Base-by-base conservation (phyloP, 2,888 invertebrate genomes). In the Notodonta dromedarius region DNA sequence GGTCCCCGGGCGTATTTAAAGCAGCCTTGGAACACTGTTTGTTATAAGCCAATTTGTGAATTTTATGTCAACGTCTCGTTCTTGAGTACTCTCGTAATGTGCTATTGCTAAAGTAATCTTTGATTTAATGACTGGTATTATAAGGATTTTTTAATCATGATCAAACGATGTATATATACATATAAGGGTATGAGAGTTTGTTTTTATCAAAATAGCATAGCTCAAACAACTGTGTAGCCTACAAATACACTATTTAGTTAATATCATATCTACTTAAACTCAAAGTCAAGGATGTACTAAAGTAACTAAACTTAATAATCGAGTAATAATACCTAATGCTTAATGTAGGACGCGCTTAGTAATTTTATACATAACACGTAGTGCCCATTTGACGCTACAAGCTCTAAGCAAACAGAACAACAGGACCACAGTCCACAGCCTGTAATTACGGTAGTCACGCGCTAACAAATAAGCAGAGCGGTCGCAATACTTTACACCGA, bases 391-490 rank as follows among this genome's bases (percentile, higher is more conserved):
- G 65, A 56, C 32, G 54, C 40, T 51, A 56, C 40, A 53, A 60
- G 62, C 44, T 67, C 62, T 58, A 63, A 69, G 58, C 70, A 76
- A 80, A 78, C 77, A 78, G 69, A 76, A 77, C 80, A 74, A 70
- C 76, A 73, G 59, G 74, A 76, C 76, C 77, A 80, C 77, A 78
- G 63, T 72, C 83, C 83, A 73, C 85, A 82, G 75, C 76, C 76
- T 76, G 83, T 81, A 84, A 86, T 86, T 85, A 82, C 76, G 66
- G 71, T 68, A 80, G 83, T 78, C 82, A 82, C 76, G 79, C 77
- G 75, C 76, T 74, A 76, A 76, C 83, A 85, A 85, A 83, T 80
- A 80, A 78, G 74, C 81, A 70, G 66, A 70, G 82, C 68, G 80
- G 76, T 70, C 74, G 79, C 82, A 78, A 82, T 84, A 80, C 82